These are phyloP conservation scores for Papilio elwesi DNA, from an alignment of 2,888 invertebrate genomes.

Conservation along the genomic window DNA sequence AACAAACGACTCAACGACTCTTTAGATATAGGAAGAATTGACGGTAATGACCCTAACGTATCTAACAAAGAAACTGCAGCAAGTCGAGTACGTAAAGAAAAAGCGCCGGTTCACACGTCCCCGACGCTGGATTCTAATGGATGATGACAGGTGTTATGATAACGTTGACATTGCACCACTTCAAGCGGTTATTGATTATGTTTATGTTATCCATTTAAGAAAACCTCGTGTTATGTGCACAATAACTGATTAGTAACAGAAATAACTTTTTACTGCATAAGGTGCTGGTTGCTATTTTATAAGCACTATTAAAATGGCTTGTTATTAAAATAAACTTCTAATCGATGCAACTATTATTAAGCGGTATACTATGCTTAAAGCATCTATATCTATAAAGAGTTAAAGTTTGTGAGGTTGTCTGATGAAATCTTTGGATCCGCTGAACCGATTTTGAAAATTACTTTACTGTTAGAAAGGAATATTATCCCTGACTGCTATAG, in stretches of 20 bases:
- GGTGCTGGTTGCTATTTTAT: neutral
- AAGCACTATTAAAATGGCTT: neutral
- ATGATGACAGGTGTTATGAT: conserved; percentile 41
- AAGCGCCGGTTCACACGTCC: conserved; percentile 35
- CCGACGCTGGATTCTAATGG: conserved; percentile 41
- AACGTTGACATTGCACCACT: conserved; percentile 31
- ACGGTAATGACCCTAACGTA: conserved; percentile 32
- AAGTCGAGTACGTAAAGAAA: conserved; percentile 20
- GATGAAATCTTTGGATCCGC: no score
- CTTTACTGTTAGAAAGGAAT: no score
- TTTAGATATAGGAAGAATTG: conserved; percentile 10
- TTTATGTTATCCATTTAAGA: conserved; percentile 9
- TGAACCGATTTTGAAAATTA: no score
- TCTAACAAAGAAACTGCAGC: conserved; percentile 23
- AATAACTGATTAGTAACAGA: neutral
- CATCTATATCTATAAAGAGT: no score
- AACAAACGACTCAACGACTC: conserved; percentile 21
- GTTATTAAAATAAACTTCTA: neutral
- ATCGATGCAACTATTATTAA: no score
- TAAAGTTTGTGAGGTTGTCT: no score
- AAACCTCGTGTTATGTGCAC: conserved; percentile 12
- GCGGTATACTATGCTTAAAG: no score
- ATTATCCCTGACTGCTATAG: no score
- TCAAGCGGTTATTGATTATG: conserved; percentile 23
- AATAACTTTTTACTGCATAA: neutral